phyloP scores from a whole-genome alignment of 2,888 invertebrate species.

The Petrolisthes cinctipes region DNA sequence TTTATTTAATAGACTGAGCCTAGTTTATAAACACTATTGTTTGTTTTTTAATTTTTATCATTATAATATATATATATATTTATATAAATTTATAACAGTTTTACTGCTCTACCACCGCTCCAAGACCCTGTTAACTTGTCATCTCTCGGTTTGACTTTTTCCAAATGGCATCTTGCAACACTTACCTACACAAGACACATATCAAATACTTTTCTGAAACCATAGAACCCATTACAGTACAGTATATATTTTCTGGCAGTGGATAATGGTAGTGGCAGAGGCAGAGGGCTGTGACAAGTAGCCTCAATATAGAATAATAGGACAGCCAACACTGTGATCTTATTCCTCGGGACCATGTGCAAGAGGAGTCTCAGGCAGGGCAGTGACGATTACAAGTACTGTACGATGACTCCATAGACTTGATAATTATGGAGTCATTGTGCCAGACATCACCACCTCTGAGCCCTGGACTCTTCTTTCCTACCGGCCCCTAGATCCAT shows the following conservation, averaged over 20 bases:
- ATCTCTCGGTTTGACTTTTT: background rate
- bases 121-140: background rate
- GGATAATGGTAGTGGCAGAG: slow-evolving; percentile 8
- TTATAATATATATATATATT: background rate
- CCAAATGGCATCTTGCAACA: slow-evolving; percentile 7
- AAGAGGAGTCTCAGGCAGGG: too few relatives aligned
- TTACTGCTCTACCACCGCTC: slow-evolving; percentile 2
- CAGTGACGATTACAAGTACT: too few relatives aligned
- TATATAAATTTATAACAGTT: background rate
- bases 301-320: background rate
- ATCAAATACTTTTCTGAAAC: background rate
- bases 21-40: slow-evolving; percentile 31
- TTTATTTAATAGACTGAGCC: slow-evolving; percentile 39
- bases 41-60: background rate
- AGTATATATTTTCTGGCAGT: slow-evolving; percentile 5
- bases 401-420: too few relatives aligned
- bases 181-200: background rate
- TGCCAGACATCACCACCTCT: too few relatives aligned
- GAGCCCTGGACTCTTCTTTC: too few relatives aligned
- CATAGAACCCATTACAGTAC: background rate
- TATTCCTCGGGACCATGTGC: background rate
- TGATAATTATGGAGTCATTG: too few relatives aligned
- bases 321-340: background rate
- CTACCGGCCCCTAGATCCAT: too few relatives aligned
- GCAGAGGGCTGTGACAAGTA: background rate